phyloP scores from a whole-genome alignment of 2,113 vertebrate genomes.

The Pituophis catenifer region DNA sequence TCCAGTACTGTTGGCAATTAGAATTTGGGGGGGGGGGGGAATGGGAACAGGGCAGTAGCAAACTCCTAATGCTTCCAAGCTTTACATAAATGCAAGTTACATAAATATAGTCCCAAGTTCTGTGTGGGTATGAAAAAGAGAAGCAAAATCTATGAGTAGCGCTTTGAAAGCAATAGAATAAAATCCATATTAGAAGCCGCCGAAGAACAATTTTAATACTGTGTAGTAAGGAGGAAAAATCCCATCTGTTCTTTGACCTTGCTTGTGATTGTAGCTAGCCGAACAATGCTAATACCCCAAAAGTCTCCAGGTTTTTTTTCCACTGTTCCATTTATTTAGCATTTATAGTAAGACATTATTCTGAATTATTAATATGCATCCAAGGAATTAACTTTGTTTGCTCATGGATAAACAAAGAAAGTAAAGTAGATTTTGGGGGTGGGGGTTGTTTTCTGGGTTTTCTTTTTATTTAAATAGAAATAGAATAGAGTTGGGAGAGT shows the following conservation, averaged over 20 bases:
- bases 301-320: neutral
- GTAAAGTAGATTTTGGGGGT: neutral
- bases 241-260: neutral
- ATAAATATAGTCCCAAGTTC: neutral
- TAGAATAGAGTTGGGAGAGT: neutral
- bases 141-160: neutral
- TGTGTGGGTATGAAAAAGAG: neutral
- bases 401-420: neutral
- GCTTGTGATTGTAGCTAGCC: neutral
- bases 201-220: fast-evolving
- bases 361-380: neutral
- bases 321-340: neutral
- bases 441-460: neutral
- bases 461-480: neutral
- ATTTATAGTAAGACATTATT: neutral
- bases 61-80: neutral
- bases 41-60: neutral
- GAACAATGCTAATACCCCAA: neutral
- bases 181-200: neutral
- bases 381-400: neutral
- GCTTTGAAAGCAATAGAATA: neutral
- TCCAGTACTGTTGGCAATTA: neutral
- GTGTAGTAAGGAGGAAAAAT: neutral
- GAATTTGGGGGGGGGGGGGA: neutral
- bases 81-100: neutral